Percentiles rank a stretch among this genome's conserved stretches.
These are phyloP conservation scores for Bovichtus variegatus DNA, from an alignment of 2,797 vertebrate genomes.

Conservation along the genomic window DNA sequence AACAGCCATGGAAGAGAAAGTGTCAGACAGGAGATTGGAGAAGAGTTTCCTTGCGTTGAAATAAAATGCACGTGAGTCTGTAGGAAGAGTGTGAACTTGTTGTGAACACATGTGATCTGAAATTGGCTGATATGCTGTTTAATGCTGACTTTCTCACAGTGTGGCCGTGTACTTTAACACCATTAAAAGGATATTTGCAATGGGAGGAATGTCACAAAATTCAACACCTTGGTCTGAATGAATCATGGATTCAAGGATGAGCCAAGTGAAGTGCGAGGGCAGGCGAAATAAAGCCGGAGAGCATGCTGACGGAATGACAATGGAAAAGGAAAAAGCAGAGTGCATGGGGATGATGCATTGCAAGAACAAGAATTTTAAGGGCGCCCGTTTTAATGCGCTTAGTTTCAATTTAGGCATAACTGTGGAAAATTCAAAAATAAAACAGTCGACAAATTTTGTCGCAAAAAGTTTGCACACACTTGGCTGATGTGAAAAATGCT, in stretches of 20 bases:
- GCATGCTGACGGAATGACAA: slow-evolving; percentile 1
- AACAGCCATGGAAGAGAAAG: not conserved
- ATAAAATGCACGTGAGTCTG: slow-evolving; percentile 6
- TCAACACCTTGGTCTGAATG: slow-evolving; percentile 19
- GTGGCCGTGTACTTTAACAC: slow-evolving; percentile 18
- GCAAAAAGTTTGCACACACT: not conserved
- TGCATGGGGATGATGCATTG: not conserved
- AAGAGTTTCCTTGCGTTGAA: not conserved
- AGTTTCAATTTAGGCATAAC: not conserved
- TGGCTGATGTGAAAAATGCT: too few relatives aligned
- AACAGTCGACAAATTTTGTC: not conserved
- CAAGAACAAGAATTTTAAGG: not conserved
- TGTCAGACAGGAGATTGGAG: not conserved
- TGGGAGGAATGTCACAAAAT: slow-evolving; percentile 22
- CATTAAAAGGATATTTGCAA: not conserved
- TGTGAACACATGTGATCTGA: slow-evolving; percentile 30
- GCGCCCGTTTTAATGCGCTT: not conserved
- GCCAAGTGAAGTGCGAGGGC: slow-evolving; percentile 3
- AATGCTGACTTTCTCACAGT: not conserved
- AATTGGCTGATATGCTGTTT: not conserved
- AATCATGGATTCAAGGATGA: slow-evolving; percentile 32
- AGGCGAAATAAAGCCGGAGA: slow-evolving; percentile 9
- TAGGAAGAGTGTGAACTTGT: slow-evolving; percentile 1
- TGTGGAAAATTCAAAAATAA: not conserved
- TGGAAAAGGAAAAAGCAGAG: not conserved